phyloP scores from a whole-genome alignment of 1,140 invertebrate genomes.

The Tetramorium alpestre region DNA sequence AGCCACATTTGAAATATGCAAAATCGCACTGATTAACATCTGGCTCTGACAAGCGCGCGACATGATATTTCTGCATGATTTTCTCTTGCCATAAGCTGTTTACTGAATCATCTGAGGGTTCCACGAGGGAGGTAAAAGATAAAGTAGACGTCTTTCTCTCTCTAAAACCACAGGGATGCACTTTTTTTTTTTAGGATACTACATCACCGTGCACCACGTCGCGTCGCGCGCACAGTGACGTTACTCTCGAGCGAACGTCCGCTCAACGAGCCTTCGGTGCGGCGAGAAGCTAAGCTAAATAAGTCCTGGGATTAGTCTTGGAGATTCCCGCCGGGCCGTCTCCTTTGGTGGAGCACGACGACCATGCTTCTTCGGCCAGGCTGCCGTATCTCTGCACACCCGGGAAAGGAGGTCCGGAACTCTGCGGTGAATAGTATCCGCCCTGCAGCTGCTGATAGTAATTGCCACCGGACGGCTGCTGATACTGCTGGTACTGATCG shows the following conservation, averaged over 20 bases:
- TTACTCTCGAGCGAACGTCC: neutral
- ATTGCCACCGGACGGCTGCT: constrained; percentile 71
- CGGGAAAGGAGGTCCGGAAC: constrained; percentile 80
- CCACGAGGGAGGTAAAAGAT: neutral
- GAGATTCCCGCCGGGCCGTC: constrained; percentile 39
- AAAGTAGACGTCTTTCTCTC: neutral
- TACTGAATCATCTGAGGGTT: neutral
- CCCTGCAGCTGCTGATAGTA: constrained; percentile 81
- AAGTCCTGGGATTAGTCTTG: constrained; percentile 77
- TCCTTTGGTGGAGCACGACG: constrained; percentile 71
- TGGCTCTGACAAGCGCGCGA: neutral
- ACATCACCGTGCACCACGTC: neutral
- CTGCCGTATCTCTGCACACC: constrained; percentile 84
- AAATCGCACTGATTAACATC: constrained; percentile 6
- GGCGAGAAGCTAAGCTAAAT: constrained; percentile 75
- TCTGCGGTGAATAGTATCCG: constrained; percentile 84
- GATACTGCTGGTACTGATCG: constrained; percentile 78
- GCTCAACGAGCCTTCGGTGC: neutral
- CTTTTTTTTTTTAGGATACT: neutral
- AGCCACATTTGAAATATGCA: neutral
- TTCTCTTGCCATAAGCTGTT: neutral
- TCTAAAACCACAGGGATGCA: neutral
- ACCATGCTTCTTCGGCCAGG: constrained; percentile 83
- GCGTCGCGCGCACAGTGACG: neutral
- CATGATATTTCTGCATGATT: neutral